Evolutionary conservation across 1,140 invertebrate species (phyloP).

Genomic region (Parasteatoda tepidariorum): DNA sequence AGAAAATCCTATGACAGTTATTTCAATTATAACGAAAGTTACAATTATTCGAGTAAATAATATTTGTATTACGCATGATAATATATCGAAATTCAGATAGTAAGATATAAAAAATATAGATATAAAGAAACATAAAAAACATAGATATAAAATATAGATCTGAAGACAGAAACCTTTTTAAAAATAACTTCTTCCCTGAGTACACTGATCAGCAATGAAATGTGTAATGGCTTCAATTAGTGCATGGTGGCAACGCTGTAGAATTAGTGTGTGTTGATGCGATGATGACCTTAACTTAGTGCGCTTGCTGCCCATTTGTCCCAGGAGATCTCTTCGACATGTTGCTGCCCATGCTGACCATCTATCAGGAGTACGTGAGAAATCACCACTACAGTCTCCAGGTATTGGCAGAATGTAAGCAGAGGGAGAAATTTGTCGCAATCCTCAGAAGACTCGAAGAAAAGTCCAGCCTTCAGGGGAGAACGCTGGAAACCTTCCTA

Average conservation of each 20-base stretch:
- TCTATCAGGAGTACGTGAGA: conserved; percentile 94
- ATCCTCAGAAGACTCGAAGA: conserved; percentile 86
- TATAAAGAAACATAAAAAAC: too few species aligned
- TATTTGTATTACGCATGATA: too few species aligned
- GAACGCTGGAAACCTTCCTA: conserved; percentile 88
- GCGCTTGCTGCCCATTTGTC: conserved; percentile 62
- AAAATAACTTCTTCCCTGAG: too few species aligned
- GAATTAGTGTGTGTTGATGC: conserved; percentile 5
- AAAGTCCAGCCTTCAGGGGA: conserved; percentile 85
- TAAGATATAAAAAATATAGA: too few species aligned
- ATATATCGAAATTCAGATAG: too few species aligned
- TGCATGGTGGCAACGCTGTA: conserved; percentile 5
- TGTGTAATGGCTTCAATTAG: conserved; percentile 7
- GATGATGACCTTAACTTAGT: conserved; percentile 50
- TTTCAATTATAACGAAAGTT: too few species aligned
- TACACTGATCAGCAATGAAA: neutral
- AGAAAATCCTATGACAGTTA: too few species aligned
- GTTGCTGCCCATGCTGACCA: conserved; percentile 91
- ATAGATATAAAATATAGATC: too few species aligned
- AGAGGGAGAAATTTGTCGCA: conserved; percentile 81
- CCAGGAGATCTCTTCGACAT: conserved; percentile 93
- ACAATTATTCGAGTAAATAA: too few species aligned
- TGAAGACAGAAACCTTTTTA: too few species aligned
- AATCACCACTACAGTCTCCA: conserved; percentile 95
- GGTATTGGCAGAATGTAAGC: conserved; percentile 93